Evolutionary conservation across 1,140 invertebrate species (phyloP), one percentile per base, ranked within the genome.

Genomic region (Drosophila kikkawai): DNA sequence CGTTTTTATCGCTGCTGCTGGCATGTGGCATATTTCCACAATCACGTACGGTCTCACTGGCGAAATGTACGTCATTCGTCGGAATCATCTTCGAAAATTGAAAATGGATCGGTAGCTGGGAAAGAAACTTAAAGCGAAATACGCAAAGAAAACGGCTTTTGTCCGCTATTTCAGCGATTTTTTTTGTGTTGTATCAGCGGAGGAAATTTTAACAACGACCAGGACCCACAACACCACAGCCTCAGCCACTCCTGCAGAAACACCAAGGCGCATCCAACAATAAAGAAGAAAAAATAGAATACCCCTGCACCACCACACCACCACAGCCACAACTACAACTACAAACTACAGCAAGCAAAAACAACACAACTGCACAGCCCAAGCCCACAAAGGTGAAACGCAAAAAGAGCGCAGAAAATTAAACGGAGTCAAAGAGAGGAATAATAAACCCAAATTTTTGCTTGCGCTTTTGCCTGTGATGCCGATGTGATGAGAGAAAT

Each of bases 31-130:
- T 22, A 22, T 22, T 22, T 22, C 22, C 22, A 1, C 22, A 22
- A 22, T 2, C 22, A 22, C 1, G 22, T 22, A 22, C 22, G 22
- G 22, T 22, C 22, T 22, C 22, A 34, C 32, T 8, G 32, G 7
- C 26, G 6, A 29, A 44, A 19, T 17, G 50, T 34, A 36, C 50
- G 50, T 73, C 51, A 71, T 73, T 71, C 67, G 70, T 74, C 69
- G 85, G 87, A 84, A 88, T 86, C 88, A 93, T 91, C 91, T 92
- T 93, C 84, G 91, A 87, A 81, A 80, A 82, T 83, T 92, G 85
- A 93, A 88, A 84, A 93, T 93, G 93, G 93, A 93, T 93, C 93
- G 93, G 92, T 93, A 93, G 93, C 93, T 88, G 92, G 84, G 79
- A 83, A 64, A 79, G 74, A 87, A 90, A 74, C 79, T 70, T 70